Conservation (phyloP, 2,888 invertebrate genomes). For the Drosophila greeni region DNA sequence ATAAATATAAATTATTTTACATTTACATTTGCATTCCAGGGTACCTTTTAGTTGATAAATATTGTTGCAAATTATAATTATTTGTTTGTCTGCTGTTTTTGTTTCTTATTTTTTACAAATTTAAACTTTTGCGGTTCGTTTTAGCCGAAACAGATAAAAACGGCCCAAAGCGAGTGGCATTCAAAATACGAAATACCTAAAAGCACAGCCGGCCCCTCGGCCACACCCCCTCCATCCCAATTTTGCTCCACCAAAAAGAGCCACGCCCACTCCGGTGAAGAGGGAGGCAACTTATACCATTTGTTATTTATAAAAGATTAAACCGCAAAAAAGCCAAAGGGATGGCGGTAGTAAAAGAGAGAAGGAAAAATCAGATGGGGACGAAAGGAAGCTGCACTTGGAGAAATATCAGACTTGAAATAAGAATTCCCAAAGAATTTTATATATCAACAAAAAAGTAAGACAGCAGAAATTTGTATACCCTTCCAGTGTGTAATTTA, state of each 20-base stretch:
- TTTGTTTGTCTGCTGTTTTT: neutral
- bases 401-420: neutral
- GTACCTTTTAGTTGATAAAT: neutral
- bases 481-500: too few species aligned
- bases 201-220: slow-evolving; percentile 15
- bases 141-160: slow-evolving; percentile 22
- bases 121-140: slow-evolving; percentile 32
- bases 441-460: too few species aligned
- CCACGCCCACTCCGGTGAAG: slow-evolving; percentile 25
- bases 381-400: neutral
- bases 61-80: neutral
- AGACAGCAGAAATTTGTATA: too few species aligned
- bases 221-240: slow-evolving; percentile 25
- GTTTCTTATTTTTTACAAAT: slow-evolving; percentile 7
- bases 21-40: neutral
- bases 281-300: slow-evolving; percentile 58
- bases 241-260: neutral
- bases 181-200: slow-evolving; percentile 21
- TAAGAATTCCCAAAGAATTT: neutral
- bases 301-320: slow-evolving; percentile 68
- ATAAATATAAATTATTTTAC: neutral
- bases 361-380: neutral
- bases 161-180: slow-evolving; percentile 15
- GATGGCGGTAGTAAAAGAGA: slow-evolving; percentile 16
- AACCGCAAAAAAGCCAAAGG: slow-evolving; percentile 52